Conservation (phyloP, 2,113 vertebrate genomes). For the Salminus brasiliensis region DNA sequence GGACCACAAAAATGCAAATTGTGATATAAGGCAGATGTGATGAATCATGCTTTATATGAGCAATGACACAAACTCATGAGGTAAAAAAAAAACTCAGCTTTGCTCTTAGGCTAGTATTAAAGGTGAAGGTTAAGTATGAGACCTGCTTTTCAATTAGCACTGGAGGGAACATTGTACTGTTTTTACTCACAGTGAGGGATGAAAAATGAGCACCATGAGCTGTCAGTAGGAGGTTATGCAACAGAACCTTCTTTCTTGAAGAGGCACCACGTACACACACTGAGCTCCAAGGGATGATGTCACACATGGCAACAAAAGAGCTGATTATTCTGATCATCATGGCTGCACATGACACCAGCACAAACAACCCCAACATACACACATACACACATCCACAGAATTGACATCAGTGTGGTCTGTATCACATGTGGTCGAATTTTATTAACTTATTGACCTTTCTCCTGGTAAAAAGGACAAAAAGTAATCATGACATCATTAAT, state of each 20-base stretch:
- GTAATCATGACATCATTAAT: too few relatives aligned
- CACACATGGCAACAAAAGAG: conserved; percentile 48
- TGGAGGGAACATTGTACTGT: too few relatives aligned
- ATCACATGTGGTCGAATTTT: conserved; percentile 25
- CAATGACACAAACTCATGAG: too few relatives aligned
- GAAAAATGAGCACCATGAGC: not conserved
- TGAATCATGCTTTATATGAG: too few relatives aligned
- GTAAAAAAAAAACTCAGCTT: too few relatives aligned
- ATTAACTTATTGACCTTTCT: not conserved
- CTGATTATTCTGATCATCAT: conserved; percentile 51
- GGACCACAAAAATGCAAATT: too few relatives aligned
- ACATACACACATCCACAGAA: not conserved
- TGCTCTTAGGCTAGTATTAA: too few relatives aligned
- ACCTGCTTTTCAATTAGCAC: not conserved
- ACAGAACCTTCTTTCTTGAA: conserved; percentile 24
- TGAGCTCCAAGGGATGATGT: conserved; percentile 32
- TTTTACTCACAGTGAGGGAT: not conserved
- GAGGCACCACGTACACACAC: not conserved
- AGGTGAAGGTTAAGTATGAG: too few relatives aligned
- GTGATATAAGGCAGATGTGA: too few relatives aligned
- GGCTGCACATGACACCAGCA: conserved; percentile 39
- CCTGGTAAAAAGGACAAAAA: not conserved
- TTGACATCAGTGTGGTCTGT: not conserved
- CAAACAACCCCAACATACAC: conserved; percentile 43
- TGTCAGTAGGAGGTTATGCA: conserved; percentile 12